Evolutionary conservation across 2,888 invertebrate species (phyloP).

Genomic region (Poecilobothrus nobilitatus): DNA sequence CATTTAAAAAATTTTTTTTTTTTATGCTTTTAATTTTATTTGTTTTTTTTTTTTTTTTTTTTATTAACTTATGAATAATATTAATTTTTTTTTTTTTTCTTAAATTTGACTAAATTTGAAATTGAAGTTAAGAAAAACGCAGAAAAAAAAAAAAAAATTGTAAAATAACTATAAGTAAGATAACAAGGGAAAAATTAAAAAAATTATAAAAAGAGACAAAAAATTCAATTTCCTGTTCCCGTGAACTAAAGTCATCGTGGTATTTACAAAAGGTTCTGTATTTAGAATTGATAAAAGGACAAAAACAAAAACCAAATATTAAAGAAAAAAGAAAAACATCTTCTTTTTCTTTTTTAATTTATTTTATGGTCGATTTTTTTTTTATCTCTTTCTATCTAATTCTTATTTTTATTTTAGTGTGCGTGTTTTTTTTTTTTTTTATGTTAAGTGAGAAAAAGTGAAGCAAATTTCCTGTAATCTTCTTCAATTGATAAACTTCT

Average conservation of each 20-base stretch:
- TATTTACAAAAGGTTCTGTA: background rate
- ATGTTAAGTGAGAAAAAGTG: background rate
- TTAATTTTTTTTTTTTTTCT: no score
- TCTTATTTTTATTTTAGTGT: background rate
- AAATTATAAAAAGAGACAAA: background rate
- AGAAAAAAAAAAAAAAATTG: background rate
- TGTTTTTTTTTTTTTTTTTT: no score
- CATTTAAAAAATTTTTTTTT: no score
- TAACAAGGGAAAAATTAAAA: background rate
- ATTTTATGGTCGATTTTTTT: background rate
- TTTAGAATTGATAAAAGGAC: background rate
- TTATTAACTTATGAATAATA: no score
- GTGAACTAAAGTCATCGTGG: background rate
- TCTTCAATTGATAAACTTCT: slow-evolving; percentile 6
- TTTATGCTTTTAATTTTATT: no score
- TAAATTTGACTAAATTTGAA: background rate
- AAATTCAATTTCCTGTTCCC: background rate
- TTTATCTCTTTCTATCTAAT: background rate
- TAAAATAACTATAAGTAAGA: background rate
- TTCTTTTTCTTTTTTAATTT: background rate
- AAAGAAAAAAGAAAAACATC: background rate
- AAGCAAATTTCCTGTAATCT: slow-evolving; percentile 6
- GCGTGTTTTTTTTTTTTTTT: background rate
- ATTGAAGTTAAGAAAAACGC: background rate
- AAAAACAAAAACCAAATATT: no score